Evolutionary conservation across 2,888 invertebrate species (phyloP).

Genomic region (Pheosia gnoma): DNA sequence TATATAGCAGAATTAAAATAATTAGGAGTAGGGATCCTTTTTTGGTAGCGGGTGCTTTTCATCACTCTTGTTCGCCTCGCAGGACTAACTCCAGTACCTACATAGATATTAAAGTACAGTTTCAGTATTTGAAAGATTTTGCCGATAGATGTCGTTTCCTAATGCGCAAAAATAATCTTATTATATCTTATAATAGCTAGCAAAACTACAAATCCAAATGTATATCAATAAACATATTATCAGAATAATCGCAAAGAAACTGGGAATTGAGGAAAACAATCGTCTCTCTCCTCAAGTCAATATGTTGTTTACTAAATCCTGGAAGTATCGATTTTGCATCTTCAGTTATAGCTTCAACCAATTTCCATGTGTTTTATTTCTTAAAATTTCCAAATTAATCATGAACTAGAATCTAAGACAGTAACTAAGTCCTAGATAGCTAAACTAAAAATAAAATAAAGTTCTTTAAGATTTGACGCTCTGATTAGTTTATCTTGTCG

Average conservation of each 20-base stretch:
- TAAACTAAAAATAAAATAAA: neutral
- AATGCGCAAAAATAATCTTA: too few species aligned
- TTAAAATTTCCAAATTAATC: neutral
- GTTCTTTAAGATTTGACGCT: neutral
- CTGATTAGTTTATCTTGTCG: neutral
- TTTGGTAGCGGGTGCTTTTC: too few species aligned
- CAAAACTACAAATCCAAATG: conserved; percentile 22
- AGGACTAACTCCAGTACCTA: too few species aligned
- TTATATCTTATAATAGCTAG: neutral
- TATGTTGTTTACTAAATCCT: conserved; percentile 41
- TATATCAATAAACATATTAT: conserved; percentile 34
- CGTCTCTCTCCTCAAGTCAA: conserved; percentile 40
- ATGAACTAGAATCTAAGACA: neutral
- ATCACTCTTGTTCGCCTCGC: too few species aligned
- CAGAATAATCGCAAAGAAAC: conserved; percentile 41
- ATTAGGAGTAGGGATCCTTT: too few species aligned
- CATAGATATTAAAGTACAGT: too few species aligned
- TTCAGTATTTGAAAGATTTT: too few species aligned
- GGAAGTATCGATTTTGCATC: conserved; percentile 31
- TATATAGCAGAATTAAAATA: too few species aligned
- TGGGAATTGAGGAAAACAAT: conserved; percentile 46
- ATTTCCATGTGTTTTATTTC: neutral
- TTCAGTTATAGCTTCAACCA: too few species aligned
- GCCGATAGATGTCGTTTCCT: too few species aligned
- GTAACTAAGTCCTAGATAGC: neutral